phyloP scores from a whole-genome alignment of 2,888 invertebrate genomes.

The Neria commutata region DNA sequence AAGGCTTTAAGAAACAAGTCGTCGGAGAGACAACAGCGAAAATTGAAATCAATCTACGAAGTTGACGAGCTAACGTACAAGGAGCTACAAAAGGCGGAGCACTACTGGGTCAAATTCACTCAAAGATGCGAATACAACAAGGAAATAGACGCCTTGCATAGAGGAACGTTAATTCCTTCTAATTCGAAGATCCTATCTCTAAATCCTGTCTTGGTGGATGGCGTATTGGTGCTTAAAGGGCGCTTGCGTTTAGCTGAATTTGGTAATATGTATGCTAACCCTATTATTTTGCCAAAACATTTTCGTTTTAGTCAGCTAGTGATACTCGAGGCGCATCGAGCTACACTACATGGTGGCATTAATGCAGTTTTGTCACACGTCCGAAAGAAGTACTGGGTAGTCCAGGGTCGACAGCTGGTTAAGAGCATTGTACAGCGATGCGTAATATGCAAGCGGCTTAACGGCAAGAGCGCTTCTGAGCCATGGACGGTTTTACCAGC shows the following conservation, averaged over 20 bases:
- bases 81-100: not conserved
- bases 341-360: not conserved
- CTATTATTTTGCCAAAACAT: conserved; percentile 9
- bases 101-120: not conserved
- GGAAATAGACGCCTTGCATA: not conserved
- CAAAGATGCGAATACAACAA: not conserved
- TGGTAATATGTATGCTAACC: too few relatives aligned
- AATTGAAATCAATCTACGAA: conserved; percentile 1
- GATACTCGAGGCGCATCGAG: not conserved
- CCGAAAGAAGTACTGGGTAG: not conserved
- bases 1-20: not conserved
- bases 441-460: not conserved
- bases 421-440: not conserved
- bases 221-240: not conserved
- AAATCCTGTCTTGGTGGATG: not conserved
- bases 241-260: too few relatives aligned
- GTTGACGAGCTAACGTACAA: not conserved
- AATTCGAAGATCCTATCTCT: too few relatives aligned
- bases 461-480: not conserved
- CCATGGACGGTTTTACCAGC: too few relatives aligned
- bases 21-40: not conserved
- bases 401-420: not conserved
- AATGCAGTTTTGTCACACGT: not conserved
- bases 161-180: too few relatives aligned
- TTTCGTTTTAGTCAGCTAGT: conserved; percentile 7